Percentiles rank a stretch among this genome's conserved stretches.
Evolutionary conservation across 2,797 vertebrate species (phyloP).

Genomic region (Sebastes variabilis): DNA sequence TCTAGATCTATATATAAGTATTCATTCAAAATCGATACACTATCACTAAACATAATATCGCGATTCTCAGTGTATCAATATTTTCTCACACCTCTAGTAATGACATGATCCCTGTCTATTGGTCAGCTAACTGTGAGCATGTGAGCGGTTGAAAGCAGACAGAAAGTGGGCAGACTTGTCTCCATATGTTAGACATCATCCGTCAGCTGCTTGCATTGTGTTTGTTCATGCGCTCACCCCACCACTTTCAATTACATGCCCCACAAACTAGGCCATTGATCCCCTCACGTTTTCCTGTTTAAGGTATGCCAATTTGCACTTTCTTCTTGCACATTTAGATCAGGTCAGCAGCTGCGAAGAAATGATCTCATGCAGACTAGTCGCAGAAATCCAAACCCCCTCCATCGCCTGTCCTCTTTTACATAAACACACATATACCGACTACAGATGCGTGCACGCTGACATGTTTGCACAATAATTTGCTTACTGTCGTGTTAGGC

Average conservation of each 20-base stretch:
- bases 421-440: background rate
- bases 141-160: constrained; percentile 42
- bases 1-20: too few relatives aligned
- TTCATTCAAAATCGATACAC: too few relatives aligned
- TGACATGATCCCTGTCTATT: background rate
- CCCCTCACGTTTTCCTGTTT: constrained; percentile 54
- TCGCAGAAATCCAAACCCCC: background rate
- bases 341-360: constrained; percentile 53
- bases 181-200: constrained; percentile 73
- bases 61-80: too few relatives aligned
- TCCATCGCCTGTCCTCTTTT: background rate
- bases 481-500: constrained; percentile 26
- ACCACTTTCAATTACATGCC: constrained; percentile 74
- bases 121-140: constrained; percentile 16
- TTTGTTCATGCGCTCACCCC: constrained; percentile 54
- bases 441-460: background rate
- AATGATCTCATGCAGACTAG: constrained; percentile 1
- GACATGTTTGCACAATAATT: constrained; percentile 46
- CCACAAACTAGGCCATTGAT: constrained; percentile 69
- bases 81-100: too few relatives aligned
- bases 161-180: constrained; percentile 44
- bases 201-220: constrained; percentile 68
- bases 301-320: constrained; percentile 49
- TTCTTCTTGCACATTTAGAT: constrained; percentile 30
- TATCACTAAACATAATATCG: too few relatives aligned